Evolutionary conservation across 2,113 vertebrate genomes (phyloP).

Genomic region (Podarcis muralis): DNA sequence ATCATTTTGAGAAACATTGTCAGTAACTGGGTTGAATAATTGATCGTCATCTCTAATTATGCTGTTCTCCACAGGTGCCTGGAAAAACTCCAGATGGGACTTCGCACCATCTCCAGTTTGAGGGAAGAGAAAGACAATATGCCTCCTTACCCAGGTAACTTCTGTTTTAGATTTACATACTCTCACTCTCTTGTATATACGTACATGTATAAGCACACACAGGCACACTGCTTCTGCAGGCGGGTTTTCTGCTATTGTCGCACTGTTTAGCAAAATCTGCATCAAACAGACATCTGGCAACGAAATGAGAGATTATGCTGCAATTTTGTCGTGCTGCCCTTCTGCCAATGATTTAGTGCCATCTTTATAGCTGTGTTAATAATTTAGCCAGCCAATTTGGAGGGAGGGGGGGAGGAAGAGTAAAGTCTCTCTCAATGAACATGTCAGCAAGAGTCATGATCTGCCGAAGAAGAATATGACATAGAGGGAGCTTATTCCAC

Average conservation of each 20-base stretch:
- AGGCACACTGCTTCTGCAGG: background rate
- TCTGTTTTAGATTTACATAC: background rate
- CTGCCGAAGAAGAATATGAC: slow-evolving; percentile 48
- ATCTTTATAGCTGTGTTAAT: slow-evolving; percentile 65
- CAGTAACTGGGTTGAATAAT: slow-evolving; percentile 73
- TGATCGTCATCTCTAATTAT: slow-evolving; percentile 78
- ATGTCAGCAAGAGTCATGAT: slow-evolving; percentile 72
- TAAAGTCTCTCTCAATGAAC: slow-evolving; percentile 60
- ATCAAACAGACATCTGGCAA: slow-evolving; percentile 49
- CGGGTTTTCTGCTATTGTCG: slow-evolving; percentile 7
- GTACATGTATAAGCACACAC: background rate
- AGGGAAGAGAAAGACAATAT: slow-evolving; percentile 84
- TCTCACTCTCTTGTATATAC: background rate
- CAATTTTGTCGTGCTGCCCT: slow-evolving; percentile 45
- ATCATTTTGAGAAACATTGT: slow-evolving; percentile 72
- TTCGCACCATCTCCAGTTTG: slow-evolving; percentile 75
- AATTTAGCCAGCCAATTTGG: slow-evolving; percentile 68
- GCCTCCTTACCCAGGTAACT: slow-evolving; percentile 85
- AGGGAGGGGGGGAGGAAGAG: slow-evolving; percentile 41
- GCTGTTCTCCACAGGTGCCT: slow-evolving; percentile 83
- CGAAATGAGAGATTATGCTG: slow-evolving; percentile 47
- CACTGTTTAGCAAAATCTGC: slow-evolving; percentile 36
- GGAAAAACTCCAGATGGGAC: slow-evolving; percentile 83
- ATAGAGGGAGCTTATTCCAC: slow-evolving; percentile 54
- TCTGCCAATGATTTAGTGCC: slow-evolving; percentile 60